These are phyloP conservation scores for Phania funesta DNA, from an alignment of 2,888 invertebrate species.

Conservation along the genomic window DNA sequence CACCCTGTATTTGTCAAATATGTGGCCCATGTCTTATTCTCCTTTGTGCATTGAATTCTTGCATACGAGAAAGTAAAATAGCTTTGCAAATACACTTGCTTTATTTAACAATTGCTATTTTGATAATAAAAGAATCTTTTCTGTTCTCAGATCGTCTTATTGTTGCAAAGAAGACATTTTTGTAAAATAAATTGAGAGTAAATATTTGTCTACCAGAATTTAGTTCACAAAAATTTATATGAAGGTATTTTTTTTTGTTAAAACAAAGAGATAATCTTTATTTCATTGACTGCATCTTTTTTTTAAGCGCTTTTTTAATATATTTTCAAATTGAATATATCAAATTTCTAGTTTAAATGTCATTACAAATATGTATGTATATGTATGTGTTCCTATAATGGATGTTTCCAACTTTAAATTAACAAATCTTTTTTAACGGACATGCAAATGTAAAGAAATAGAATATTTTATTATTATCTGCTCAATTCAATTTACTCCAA, in stretches of 20 bases:
- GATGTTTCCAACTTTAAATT: no score
- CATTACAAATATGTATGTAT: no score
- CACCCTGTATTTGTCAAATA: neutral
- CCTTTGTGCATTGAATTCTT: neutral
- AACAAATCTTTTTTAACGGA: no score
- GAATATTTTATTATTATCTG: no score
- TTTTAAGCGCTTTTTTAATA: constrained; percentile 27
- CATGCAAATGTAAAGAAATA: no score
- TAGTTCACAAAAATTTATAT: constrained; percentile 21
- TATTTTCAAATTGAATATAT: constrained; percentile 7
- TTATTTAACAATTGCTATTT: constrained; percentile 31
- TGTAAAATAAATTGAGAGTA: constrained; percentile 57
- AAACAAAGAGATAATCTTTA: neutral
- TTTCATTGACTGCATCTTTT: constrained; percentile 25
- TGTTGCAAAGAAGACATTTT: constrained; percentile 4
- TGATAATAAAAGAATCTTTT: constrained; percentile 16
- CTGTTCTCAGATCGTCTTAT: neutral
- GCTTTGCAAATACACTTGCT: constrained; percentile 26
- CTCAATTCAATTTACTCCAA: no score
- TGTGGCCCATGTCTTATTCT: neutral
- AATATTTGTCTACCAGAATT: constrained; percentile 57
- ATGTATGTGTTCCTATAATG: no score
- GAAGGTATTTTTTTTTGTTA: neutral
- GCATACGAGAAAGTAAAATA: constrained; percentile 18
- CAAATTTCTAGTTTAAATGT: no score